Percentiles rank a stretch among this genome's conserved stretches.
These are phyloP conservation scores for Ceratosolen solmsi DNA, from an alignment of 1,140 invertebrate genomes.

Conservation along the genomic window DNA sequence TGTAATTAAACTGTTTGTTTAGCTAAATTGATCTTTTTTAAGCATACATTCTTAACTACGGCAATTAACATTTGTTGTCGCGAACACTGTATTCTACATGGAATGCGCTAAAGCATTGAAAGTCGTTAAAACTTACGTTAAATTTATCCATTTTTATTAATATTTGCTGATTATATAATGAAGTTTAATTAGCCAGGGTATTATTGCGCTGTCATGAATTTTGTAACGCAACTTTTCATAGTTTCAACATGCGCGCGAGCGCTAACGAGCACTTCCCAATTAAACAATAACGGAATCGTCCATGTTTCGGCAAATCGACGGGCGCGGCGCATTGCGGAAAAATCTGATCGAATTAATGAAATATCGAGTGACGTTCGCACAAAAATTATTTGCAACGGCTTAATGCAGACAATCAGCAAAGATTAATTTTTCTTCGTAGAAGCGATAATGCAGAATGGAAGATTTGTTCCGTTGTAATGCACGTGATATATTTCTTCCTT, in stretches of 20 bases:
- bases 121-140: no score
- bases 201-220: no score
- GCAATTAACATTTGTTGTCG: background rate
- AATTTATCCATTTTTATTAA: background rate
- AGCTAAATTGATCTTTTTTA: background rate
- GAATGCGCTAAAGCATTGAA: no score
- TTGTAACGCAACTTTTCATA: background rate
- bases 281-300: no score
- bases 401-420: slow-evolving; percentile 15
- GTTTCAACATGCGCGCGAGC: no score
- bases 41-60: background rate
- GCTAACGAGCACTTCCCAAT: no score
- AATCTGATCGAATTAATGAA: background rate
- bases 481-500: slow-evolving; percentile 15
- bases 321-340: background rate
- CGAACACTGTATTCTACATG: background rate
- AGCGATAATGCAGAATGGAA: slow-evolving; percentile 28
- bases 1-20: background rate
- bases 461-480: slow-evolving; percentile 24
- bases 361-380: background rate
- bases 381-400: slow-evolving; percentile 9
- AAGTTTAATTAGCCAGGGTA: no score
- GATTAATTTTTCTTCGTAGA: slow-evolving; percentile 43
- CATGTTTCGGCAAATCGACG: no score
- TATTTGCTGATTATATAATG: no score